Percentiles rank a stretch among this genome's conserved stretches.
Evolutionary conservation across 2,113 vertebrate species (phyloP).

Genomic region (Ahaetulla prasina): DNA sequence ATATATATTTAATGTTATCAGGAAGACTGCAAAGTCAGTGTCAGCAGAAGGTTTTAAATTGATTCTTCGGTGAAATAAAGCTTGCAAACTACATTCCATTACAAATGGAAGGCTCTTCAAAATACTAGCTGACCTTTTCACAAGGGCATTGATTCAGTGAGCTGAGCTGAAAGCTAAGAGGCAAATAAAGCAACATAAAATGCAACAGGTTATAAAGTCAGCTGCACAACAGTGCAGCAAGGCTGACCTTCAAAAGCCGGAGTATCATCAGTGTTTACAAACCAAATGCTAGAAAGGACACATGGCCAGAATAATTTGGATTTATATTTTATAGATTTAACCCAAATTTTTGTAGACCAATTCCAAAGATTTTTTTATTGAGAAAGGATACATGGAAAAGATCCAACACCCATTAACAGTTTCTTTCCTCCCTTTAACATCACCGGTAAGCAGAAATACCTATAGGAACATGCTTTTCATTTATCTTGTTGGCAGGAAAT

Average conservation of each 20-base stretch:
- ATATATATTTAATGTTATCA: conserved; percentile 21
- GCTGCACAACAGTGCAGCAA: conserved; percentile 31
- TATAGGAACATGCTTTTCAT: not conserved
- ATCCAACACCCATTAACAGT: not conserved
- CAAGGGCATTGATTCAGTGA: conserved; percentile 42
- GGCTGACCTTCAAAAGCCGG: conserved; percentile 57
- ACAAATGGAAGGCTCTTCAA: conserved; percentile 38
- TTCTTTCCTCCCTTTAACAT: not conserved
- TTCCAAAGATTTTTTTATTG: not conserved
- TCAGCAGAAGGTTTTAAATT: conserved; percentile 10
- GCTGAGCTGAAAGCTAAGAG: conserved; percentile 29
- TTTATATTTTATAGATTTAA: not conserved
- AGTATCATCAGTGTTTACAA: conserved; percentile 9
- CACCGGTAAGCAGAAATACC: not conserved
- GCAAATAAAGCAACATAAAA: conserved; percentile 51
- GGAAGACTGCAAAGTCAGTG: conserved; percentile 15
- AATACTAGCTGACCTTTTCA: conserved; percentile 64
- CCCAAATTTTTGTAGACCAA: not conserved
- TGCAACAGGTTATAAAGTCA: conserved; percentile 53
- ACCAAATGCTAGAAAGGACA: conserved; percentile 2
- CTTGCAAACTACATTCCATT: conserved; percentile 42
- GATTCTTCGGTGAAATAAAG: not conserved
- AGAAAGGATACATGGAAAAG: not conserved
- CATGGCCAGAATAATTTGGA: not conserved
- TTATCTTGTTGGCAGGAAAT: not conserved